Base-by-base conservation (phyloP, 2,888 invertebrate genomes). In the Kryphioiulus occultus region DNA sequence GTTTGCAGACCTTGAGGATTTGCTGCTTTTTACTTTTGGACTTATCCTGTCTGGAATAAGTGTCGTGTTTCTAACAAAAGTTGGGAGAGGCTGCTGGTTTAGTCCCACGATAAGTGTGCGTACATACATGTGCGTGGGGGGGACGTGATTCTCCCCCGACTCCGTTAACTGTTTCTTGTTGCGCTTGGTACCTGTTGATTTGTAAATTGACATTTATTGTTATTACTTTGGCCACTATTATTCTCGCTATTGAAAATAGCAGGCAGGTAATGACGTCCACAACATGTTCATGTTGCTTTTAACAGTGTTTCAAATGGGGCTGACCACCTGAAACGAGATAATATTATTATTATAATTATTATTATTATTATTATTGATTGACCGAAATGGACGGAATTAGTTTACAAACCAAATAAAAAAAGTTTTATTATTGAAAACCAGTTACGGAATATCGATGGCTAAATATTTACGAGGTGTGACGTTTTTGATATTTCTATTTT, bases 141-240 rank as follows among this genome's bases (percentile, higher is more conserved):
- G 30, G 30, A 78, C 30, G 78, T 15, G 30, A 78, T 78, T 78
- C 26, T 78, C 26, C 78, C 26, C 30, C 15, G 78, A 78, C 78
- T 78, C 78, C 78, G 78, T 78, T 78, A 78, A 78, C 17, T 78
- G 78, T 78, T 78, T 78, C 78, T 78, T 78, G 78, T 78, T 78
- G 78, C 78, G 78, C 78, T 78, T 78, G 78, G 78, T 78, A 78
- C 78, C 78, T 78, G 78, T 78, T 78, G 30, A 78, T 78, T 78
- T 78, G 78, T 78, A 78, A 78, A 78, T 78, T 78, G 78, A 78
- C 78, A 78, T 78, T 78, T 78, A 78, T 78, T 78, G 78, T 78
- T 78, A 78, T 78, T 78, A 78, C 78, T 78, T 78, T 78, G 78
- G 78, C 78, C 78, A 78, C 26, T 30, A 78, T 78, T 78, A 78